Conservation (phyloP, 2,888 invertebrate genomes). For the Stenoptilia bipunctidactyla region DNA sequence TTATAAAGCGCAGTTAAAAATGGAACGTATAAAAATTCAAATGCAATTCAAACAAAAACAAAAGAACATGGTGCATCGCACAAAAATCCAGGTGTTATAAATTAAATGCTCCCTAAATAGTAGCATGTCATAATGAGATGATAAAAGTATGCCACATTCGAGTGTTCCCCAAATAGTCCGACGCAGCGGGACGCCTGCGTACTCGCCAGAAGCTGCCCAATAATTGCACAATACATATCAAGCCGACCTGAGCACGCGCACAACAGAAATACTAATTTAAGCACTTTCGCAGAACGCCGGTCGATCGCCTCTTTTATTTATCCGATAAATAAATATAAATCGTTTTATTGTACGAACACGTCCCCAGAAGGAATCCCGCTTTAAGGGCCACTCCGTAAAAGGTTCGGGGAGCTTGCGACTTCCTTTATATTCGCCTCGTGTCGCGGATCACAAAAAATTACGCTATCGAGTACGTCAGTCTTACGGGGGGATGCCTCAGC, state of each 20-base stretch:
- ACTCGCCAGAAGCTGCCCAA: not conserved
- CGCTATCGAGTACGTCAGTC: constrained; percentile 51
- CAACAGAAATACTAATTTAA: constrained; percentile 42
- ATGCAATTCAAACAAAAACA: too few species aligned
- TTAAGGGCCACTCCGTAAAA: constrained; percentile 49
- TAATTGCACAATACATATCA: not conserved
- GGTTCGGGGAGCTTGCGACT: constrained; percentile 44
- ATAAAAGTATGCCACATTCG: too few species aligned
- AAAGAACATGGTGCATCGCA: too few species aligned
- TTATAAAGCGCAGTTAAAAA: too few species aligned
- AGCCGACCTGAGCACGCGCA: constrained; percentile 24
- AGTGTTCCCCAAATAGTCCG: too few species aligned
- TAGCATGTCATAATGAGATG: too few species aligned
- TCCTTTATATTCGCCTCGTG: constrained; percentile 46
- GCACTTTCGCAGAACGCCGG: constrained; percentile 38
- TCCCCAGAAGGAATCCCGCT: constrained; percentile 52
- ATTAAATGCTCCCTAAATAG: too few species aligned
- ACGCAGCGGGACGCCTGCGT: not conserved
- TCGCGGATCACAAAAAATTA: constrained; percentile 49
- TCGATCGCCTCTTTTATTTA: constrained; percentile 32
- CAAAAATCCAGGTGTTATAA: too few species aligned
- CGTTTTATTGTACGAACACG: constrained; percentile 56
- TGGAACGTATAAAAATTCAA: too few species aligned
- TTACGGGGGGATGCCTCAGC: constrained; percentile 42
- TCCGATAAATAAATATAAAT: constrained; percentile 59